Evolutionary conservation across 2,888 invertebrate genomes (phyloP).

Genomic region (Cordilura impudica): DNA sequence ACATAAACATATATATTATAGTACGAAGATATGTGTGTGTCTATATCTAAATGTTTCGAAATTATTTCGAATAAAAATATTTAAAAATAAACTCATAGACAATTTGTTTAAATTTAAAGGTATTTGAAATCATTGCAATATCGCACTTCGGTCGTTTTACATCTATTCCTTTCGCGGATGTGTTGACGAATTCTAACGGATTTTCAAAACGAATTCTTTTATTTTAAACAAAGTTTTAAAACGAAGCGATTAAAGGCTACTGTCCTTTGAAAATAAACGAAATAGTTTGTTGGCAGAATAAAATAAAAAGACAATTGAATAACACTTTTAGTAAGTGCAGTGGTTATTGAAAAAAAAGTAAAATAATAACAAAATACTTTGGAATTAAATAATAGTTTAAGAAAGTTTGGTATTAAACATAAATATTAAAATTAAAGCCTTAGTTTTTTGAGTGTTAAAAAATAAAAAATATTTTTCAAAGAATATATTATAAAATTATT

Average conservation of each 20-base stretch:
- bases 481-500: neutral
- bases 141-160: constrained; percentile 76
- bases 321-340: constrained; percentile 48
- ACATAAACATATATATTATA: constrained; percentile 14
- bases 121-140: constrained; percentile 76
- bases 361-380: neutral
- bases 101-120: constrained; percentile 66
- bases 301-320: constrained; percentile 27
- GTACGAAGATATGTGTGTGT: constrained; percentile 37
- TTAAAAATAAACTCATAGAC: constrained; percentile 59
- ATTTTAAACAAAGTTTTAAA: constrained; percentile 36
- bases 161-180: constrained; percentile 67
- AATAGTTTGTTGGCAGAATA: constrained; percentile 38
- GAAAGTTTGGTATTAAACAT: too few relatives aligned
- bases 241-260: constrained; percentile 50
- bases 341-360: neutral
- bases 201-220: constrained; percentile 54
- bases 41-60: constrained; percentile 60
- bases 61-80: constrained; percentile 48
- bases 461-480: too few relatives aligned
- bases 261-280: constrained; percentile 55
- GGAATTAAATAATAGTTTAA: neutral
- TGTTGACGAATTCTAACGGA: constrained; percentile 58
- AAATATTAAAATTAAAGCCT: too few relatives aligned
- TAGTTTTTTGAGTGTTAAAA: too few relatives aligned